Evolutionary conservation across 1,140 invertebrate species (phyloP).

Genomic region (Drosophila tsacasi): DNA sequence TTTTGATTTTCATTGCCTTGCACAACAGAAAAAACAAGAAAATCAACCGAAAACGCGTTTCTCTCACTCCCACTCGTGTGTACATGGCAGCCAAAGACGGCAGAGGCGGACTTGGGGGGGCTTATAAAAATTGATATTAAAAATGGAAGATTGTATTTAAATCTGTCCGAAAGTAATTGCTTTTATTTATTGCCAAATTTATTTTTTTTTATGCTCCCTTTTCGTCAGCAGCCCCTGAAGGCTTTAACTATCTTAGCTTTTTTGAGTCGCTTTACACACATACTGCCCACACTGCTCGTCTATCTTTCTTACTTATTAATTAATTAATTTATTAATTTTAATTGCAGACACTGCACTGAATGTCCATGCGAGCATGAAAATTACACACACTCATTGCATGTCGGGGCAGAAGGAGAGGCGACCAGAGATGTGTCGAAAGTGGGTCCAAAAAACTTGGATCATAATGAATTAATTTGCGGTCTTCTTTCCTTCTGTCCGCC

Average conservation of each 20-base stretch:
- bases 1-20: conserved; percentile 54
- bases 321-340: conserved; percentile 78
- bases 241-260: background rate
- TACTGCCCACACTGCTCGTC: conserved; percentile 22
- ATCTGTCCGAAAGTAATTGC: background rate
- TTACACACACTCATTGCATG: conserved; percentile 21
- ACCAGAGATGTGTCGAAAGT: conserved; percentile 30
- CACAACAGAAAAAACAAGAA: conserved; percentile 36
- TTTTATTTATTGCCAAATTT: no score
- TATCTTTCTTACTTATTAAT: conserved; percentile 59
- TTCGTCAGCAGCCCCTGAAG: background rate
- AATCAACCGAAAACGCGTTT: conserved; percentile 27
- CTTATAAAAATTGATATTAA: background rate
- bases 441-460: conserved; percentile 1
- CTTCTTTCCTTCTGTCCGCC: background rate
- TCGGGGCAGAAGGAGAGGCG: background rate
- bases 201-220: background rate
- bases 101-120: conserved; percentile 2
- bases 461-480: conserved; percentile 25
- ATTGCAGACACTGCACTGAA: conserved; percentile 64
- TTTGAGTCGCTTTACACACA: conserved; percentile 9
- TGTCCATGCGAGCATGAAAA: conserved; percentile 66
- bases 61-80: conserved; percentile 17
- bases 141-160: background rate
- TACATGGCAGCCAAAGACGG: background rate